These are phyloP conservation scores for Onychomys leucogaster DNA, from an alignment of 2,797 vertebrate genomes.

Conservation along the genomic window DNA sequence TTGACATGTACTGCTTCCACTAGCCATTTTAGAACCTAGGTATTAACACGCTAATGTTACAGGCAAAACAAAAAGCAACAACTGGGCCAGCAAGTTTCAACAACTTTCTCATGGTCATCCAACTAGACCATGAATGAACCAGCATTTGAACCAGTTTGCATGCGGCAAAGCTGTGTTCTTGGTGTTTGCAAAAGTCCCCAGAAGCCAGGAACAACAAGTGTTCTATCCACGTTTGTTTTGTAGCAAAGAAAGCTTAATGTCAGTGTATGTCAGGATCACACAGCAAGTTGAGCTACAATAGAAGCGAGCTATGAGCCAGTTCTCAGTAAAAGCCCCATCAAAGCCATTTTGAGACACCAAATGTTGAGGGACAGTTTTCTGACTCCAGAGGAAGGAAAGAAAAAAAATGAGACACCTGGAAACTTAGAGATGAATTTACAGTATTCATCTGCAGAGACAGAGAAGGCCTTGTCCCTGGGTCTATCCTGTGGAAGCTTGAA, in stretches of 20 bases:
- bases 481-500: neutral
- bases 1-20: neutral
- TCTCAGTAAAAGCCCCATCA: neutral
- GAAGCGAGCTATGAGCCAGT: neutral
- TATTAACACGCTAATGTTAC: neutral
- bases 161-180: neutral
- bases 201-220: neutral
- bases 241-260: neutral
- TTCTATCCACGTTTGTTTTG: neutral
- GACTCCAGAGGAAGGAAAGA: neutral
- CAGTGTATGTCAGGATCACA: neutral
- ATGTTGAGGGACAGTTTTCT: neutral
- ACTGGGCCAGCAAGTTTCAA: neutral
- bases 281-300: neutral
- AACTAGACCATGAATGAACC: neutral
- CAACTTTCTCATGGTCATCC: neutral
- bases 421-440: neutral
- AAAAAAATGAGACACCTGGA: neutral
- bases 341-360: neutral
- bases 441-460: neutral
- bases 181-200: neutral
- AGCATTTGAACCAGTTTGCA: neutral
- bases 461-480: neutral
- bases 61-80: neutral
- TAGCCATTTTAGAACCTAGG: neutral